phyloP scores from a whole-genome alignment of 1,140 invertebrate species.

The Sminthurinus signatus region DNA sequence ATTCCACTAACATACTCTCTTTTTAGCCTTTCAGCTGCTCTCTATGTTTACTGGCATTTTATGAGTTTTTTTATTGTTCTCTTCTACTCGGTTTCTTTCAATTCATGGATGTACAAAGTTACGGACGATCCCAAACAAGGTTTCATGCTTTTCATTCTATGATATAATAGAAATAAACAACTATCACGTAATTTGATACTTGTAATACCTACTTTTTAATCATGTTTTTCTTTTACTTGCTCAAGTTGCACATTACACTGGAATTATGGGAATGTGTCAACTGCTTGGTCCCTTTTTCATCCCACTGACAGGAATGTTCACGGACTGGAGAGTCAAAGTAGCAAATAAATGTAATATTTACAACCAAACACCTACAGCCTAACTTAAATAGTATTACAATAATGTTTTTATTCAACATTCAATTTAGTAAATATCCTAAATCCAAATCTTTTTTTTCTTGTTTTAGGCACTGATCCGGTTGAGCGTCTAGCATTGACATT shows the following conservation, averaged over 20 bases:
- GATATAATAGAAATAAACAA: too few relatives aligned
- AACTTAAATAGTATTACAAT: too few relatives aligned
- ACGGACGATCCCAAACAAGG: constrained; percentile 15
- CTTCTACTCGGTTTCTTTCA: constrained; percentile 32
- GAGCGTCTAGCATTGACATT: constrained; percentile 16
- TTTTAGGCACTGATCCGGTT: constrained; percentile 17
- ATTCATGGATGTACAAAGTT: constrained; percentile 25
- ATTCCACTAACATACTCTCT: constrained; percentile 15
- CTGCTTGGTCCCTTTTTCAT: constrained; percentile 30
- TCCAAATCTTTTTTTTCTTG: neutral
- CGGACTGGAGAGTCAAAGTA: constrained; percentile 19
- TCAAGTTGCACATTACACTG: constrained; percentile 18
- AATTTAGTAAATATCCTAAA: neutral
- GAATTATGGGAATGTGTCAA: constrained; percentile 18
- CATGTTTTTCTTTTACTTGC: too few relatives aligned
- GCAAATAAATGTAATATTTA: constrained; percentile 12
- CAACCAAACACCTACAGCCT: too few relatives aligned
- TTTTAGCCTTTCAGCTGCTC: constrained; percentile 15
- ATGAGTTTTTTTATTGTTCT: constrained; percentile 30
- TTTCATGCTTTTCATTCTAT: too few relatives aligned
- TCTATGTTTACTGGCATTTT: constrained; percentile 34
- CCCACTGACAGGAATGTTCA: constrained; percentile 27
- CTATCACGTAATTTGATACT: too few relatives aligned
- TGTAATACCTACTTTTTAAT: too few relatives aligned
- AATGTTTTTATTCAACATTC: too few relatives aligned